Evolutionary conservation across 2,888 invertebrate species (phyloP), one percentile per base, ranked within the genome.

Genomic region (Callyntrura sp.): DNA sequence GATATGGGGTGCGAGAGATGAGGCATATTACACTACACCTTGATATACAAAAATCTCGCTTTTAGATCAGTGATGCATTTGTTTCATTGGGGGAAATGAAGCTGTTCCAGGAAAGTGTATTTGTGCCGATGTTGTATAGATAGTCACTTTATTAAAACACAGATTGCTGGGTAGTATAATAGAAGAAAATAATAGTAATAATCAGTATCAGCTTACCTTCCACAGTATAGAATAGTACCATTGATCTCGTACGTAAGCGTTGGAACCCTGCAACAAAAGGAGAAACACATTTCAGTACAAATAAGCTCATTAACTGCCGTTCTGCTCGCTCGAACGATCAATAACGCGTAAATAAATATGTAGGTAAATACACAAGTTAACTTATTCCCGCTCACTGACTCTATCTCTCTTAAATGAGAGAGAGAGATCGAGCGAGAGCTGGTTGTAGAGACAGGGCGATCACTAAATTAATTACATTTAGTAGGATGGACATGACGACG

Each of bases 221-320:
- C 97, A 97, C 91, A 96, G 95, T 93, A 97, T 96, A 83, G 97
- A 97, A 94, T 97, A 96, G 92, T 96, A 96, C 97, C 97, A 97
- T 94, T 97, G 97, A 95, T 97, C 97, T 94, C 97, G 95, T n/a
- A 97, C 96, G 94, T 97, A 97, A 65, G 96, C 96, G 94, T 97
- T 97, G 94, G 96, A 96, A 51, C 97, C 97, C 96, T 97, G 96
- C 73, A 96, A 95, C 88, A 92, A 94, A 92, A 91, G 91, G 84
- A 90, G 65, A 86, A 25, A 81, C 14, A 14, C 48, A 45, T 62
- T 23, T 62, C 23, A 43, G 17, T 57, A 48, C 20, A 79, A 57
- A 79, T 23, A 79, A 79, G 17, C 17, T 79, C 55, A 55, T 55
- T 57, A 35, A 48, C 76, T 76, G 23, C 57, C 35, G 28, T 17